Evolutionary conservation across 2,888 invertebrate species (phyloP), one percentile per base, ranked within the genome.

Genomic region (Diaprepes abbreviatus): DNA sequence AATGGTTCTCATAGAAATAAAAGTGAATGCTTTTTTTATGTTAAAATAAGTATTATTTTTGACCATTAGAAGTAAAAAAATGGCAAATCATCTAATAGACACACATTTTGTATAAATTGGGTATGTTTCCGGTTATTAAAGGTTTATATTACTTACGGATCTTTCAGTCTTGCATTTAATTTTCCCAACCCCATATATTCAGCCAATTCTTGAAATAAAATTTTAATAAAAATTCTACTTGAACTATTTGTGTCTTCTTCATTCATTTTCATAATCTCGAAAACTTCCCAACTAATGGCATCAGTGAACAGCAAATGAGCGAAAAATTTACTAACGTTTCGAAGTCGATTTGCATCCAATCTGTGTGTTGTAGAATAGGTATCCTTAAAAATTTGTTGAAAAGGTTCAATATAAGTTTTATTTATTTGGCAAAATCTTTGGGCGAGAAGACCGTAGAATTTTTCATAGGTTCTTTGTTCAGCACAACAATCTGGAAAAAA

Each of bases 221-320:
- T 97, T 86, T 99, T 99, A 66, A 99, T 95, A 82, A 98, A 99
- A 79, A 99, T 97, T 75, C 99, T 88, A 81, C 97, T 96, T 0
- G 98, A 97, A 74, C 97, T 97, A 0, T 97, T 97, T 0, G 99
- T 98, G 75, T 98, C 98, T 69, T 98, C 96, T 84, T 99, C 98
- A 77, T 96, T 98, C 57, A 99, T 84, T 78, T 92, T 92, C 54
- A 99, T 94, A 78, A 93, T 93, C 12, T 92, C 90, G 73, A 99
- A 83, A 0, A 95, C 96, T 83, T 94, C 93, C 99, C 99, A 99
- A 52, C 95, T 92, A 59, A 99, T 97, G 0, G 98, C 96, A 83
- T 99, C 98, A 0, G 98, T 97, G 79, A 94, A 94, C 0, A 99
- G 86, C 1, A 99, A 87, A 86, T 99, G 98, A 0, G 96, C 96